Evolutionary conservation across 2,797 vertebrate species (phyloP).

Genomic region (Leucoraja ocellata): DNA sequence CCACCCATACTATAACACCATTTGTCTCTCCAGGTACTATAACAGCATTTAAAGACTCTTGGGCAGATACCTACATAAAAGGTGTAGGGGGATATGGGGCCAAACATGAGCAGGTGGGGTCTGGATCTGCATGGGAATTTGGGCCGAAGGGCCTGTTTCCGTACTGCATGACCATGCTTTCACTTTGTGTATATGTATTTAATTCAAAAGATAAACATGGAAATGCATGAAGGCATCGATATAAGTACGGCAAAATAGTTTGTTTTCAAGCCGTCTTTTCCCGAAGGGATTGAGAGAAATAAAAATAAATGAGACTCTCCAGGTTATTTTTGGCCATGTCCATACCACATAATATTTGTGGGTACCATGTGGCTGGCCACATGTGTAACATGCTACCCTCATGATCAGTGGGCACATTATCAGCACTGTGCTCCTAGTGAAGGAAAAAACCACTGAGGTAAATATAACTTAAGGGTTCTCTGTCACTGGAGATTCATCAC

Average conservation of each 20-base stretch:
- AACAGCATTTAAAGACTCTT: too few relatives aligned
- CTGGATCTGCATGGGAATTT: too few relatives aligned
- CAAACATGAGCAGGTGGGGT: too few relatives aligned
- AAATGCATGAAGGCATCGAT: background rate
- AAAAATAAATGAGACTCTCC: background rate
- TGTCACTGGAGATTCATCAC: background rate
- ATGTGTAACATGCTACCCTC: slow-evolving; percentile 31
- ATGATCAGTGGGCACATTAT: background rate
- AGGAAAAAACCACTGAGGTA: slow-evolving; percentile 22
- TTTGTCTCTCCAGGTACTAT: too few relatives aligned
- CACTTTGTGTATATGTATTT: too few relatives aligned
- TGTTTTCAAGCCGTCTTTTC: background rate
- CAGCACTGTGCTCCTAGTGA: background rate
- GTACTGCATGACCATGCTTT: too few relatives aligned
- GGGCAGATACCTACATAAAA: too few relatives aligned
- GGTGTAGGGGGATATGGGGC: too few relatives aligned
- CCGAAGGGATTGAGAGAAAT: background rate
- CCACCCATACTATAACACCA: too few relatives aligned
- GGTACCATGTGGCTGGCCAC: background rate
- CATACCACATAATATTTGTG: background rate
- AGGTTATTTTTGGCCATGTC: slow-evolving; percentile 3
- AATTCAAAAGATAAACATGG: background rate
- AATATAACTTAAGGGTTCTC: slow-evolving; percentile 7
- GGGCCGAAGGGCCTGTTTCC: too few relatives aligned
- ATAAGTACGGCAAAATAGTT: background rate